phyloP scores from a whole-genome alignment of 1,140 invertebrate species.

The Listronotus oregonensis region DNA sequence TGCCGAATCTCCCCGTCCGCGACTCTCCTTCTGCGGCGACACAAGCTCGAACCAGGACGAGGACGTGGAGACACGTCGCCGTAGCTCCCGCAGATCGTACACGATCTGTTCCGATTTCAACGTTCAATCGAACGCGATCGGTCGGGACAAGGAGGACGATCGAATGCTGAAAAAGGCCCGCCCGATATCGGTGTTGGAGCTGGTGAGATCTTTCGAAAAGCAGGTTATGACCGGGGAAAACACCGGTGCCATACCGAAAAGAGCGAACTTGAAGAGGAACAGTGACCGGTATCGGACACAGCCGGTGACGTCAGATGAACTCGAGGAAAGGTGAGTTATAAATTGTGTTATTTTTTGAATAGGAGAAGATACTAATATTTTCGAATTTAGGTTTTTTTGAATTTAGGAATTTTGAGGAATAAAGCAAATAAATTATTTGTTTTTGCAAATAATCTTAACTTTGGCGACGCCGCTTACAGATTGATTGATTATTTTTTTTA shows the following conservation, averaged over 20 bases:
- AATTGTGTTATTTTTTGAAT: too few relatives aligned
- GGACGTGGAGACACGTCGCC: constrained; percentile 24
- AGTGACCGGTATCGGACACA: constrained; percentile 67
- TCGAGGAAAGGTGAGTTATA: constrained; percentile 60
- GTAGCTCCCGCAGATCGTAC: constrained; percentile 43
- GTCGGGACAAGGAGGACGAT: constrained; percentile 40
- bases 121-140: constrained; percentile 30
- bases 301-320: constrained; percentile 69
- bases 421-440: too few relatives aligned
- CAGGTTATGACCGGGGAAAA: constrained; percentile 23
- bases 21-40: constrained; percentile 62
- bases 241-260: constrained; percentile 56
- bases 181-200: constrained; percentile 51
- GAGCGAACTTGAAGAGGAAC: constrained; percentile 55
- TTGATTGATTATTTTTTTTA: too few relatives aligned
- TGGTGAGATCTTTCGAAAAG: constrained; percentile 50
- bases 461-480: too few relatives aligned
- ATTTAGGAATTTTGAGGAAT: too few relatives aligned
- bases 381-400: too few relatives aligned
- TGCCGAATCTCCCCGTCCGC: constrained; percentile 62
- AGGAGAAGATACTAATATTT: too few relatives aligned
- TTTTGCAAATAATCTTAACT: too few relatives aligned
- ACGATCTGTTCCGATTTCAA: constrained; percentile 48
- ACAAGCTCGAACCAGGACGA: constrained; percentile 43
- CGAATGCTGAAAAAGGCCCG: constrained; percentile 40